These are phyloP conservation scores for Glandiceps talaboti DNA, from an alignment of 53 echinoderm and acorn worm species.

Conservation along the genomic window DNA sequence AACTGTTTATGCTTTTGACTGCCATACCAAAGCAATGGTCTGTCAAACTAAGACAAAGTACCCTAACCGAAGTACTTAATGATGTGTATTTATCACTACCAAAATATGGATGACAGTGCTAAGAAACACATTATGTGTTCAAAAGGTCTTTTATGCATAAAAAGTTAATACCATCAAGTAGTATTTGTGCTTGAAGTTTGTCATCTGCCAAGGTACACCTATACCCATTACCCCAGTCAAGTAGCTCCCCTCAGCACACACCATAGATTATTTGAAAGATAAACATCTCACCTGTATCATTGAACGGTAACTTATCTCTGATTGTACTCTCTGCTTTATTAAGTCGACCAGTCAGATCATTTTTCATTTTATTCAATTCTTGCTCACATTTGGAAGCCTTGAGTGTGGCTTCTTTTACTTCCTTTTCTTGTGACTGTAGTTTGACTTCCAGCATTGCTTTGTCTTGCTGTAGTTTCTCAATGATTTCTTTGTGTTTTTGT, in stretches of 20 bases:
- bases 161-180: no score
- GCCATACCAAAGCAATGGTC: no score
- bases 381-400: constrained; percentile 63
- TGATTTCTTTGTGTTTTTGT: constrained; percentile 65
- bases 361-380: constrained; percentile 44
- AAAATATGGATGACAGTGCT: no score
- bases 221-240: no score
- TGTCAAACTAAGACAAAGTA: no score
- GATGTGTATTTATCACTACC: no score
- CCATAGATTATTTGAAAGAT: background rate
- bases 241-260: background rate
- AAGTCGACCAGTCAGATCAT: constrained; percentile 67
- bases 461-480: constrained; percentile 89
- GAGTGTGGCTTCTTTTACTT: constrained; percentile 42
- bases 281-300: constrained; percentile 77
- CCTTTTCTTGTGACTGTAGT: constrained; percentile 72
- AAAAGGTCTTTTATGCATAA: no score
- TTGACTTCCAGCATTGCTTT: constrained; percentile 84
- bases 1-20: no score
- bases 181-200: no score
- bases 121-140: no score
- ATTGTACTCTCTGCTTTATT: constrained; percentile 73
- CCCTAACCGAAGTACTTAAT: no score
- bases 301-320: constrained; percentile 83
- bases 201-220: no score